phyloP scores from a whole-genome alignment of 2,113 vertebrate species.

The Diadophis punctatus region DNA sequence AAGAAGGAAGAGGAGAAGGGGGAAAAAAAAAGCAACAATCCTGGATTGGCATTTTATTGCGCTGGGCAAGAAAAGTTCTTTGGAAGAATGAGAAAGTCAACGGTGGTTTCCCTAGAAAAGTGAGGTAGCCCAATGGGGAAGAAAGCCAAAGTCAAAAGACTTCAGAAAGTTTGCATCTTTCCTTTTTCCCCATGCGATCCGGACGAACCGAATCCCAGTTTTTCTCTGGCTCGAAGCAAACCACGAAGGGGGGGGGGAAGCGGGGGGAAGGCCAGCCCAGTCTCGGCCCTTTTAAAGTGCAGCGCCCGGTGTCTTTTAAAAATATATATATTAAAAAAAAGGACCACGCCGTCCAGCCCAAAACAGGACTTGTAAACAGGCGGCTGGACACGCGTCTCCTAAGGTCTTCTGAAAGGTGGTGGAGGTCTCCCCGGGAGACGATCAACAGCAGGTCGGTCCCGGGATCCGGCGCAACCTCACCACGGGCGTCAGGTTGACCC shows the following conservation, averaged over 20 bases:
- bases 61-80: slow-evolving; percentile 68
- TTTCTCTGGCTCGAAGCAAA: neutral
- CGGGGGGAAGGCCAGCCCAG: neutral
- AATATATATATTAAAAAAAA: neutral
- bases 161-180: neutral
- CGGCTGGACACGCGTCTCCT: slow-evolving; percentile 49
- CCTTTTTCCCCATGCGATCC: neutral
- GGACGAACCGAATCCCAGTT: neutral
- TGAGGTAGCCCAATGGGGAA: slow-evolving; percentile 73
- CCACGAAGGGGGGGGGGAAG: neutral
- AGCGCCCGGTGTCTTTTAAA: neutral
- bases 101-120: slow-evolving; percentile 66
- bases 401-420: too few relatives aligned
- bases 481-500: slow-evolving; percentile 71
- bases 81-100: slow-evolving; percentile 48
- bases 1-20: too few relatives aligned
- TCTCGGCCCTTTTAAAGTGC: slow-evolving; percentile 65
- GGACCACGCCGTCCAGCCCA: slow-evolving; percentile 60
- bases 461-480: slow-evolving; percentile 72
- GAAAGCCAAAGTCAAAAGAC: slow-evolving; percentile 16
- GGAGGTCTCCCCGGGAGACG: too few relatives aligned
- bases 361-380: slow-evolving; percentile 69
- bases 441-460: slow-evolving; percentile 50
- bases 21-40: slow-evolving; percentile 3
- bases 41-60: slow-evolving; percentile 62